Evolutionary conservation across 2,113 vertebrate genomes (phyloP), one percentile per base, ranked within the genome.

Genomic region (Ammodytes dubius): DNA sequence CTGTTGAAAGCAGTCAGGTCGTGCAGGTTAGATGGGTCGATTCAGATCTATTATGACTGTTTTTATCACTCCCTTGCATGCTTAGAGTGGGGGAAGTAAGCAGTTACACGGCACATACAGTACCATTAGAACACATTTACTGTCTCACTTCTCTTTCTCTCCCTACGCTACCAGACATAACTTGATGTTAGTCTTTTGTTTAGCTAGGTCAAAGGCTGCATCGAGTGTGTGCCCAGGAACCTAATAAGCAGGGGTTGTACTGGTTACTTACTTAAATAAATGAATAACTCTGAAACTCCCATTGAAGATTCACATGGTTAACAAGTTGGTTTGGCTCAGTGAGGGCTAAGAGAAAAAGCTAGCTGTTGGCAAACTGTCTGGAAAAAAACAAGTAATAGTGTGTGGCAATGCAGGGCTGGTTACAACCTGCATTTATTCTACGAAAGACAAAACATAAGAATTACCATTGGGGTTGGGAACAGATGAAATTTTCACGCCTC

Each of bases 351-450:
- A 4, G 87, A 58, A 13, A 77, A 0, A 69, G 88, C 70, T 87
- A 46, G 7, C 59, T 59, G 57, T 63, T 89, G 89, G 86, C 83
- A 96, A 65, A 81, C 63, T 11, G 12, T 70, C 42, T 87, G 84
- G 71, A 81, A 89, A 88, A 89, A 88, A 89, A 70, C 63, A 91
- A 74, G 73, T 74, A 68, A 76, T 81, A 67, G 80, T 81, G 80
- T 81, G 77, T 82, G 80, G 80, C 87, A 85, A 84, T 5, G 43
- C 5, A 7, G 47, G n/a, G 59, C 46, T 87, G 79, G 83, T 84
- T 83, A 79, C 61, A 89, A 82, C 69, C 68, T 74, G 81, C 43
- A 74, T 75, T 66, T 74, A 69, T 59, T 65, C 63, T 60, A 11
- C 19, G 71, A 47, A 74, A 7, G 65, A 77, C 15, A 75, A 47